Evolutionary conservation across 2,888 invertebrate genomes (phyloP).

Genomic region (Chromoteleia sp.): DNA sequence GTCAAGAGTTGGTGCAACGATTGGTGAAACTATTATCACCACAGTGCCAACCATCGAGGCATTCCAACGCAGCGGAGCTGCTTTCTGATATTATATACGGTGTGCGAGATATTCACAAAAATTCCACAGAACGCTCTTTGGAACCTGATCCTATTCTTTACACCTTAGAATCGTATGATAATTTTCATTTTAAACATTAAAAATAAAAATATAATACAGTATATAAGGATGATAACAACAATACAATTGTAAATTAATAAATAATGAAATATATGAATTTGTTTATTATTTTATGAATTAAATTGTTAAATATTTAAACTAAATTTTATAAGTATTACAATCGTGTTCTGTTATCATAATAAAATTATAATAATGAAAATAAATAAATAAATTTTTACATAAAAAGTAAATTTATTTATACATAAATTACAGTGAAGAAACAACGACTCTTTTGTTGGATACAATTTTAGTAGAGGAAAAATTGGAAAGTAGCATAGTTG

Average conservation of each 20-base stretch:
- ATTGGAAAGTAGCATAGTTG: slow-evolving; percentile 90
- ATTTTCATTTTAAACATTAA: not conserved
- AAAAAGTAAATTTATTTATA: not conserved
- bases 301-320: too few species aligned
- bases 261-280: too few species aligned
- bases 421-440: slow-evolving; percentile 86
- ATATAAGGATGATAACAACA: too few species aligned
- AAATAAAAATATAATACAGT: too few species aligned
- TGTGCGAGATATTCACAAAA: slow-evolving; percentile 87
- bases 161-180: slow-evolving; percentile 89
- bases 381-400: not conserved
- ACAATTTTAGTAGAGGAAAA: slow-evolving; percentile 90
- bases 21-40: slow-evolving; percentile 89
- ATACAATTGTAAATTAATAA: too few species aligned
- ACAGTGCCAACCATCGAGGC: slow-evolving; percentile 90
- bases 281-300: too few species aligned
- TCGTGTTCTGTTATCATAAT: too few species aligned
- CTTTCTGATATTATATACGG: slow-evolving; percentile 93
- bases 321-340: too few species aligned
- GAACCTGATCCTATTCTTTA: slow-evolving; percentile 90
- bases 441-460: slow-evolving; percentile 89
- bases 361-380: too few species aligned
- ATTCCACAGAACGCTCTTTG: slow-evolving; percentile 86
- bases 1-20: slow-evolving; percentile 93
- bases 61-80: slow-evolving; percentile 94